Base-by-base conservation (phyloP, 2,888 invertebrate species). In the Crocallis elinguaria region DNA sequence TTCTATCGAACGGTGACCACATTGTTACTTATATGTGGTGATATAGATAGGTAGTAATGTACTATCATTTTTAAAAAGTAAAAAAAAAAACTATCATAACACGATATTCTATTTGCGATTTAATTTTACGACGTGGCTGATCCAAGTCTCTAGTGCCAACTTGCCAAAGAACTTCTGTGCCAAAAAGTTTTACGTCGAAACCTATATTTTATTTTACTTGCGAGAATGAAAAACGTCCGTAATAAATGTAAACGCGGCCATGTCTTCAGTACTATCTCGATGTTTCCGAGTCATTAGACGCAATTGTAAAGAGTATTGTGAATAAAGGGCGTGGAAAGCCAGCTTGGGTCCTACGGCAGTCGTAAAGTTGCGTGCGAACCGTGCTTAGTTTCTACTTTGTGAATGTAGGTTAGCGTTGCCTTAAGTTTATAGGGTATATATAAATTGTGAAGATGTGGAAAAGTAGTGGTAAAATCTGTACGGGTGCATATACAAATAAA, bases 261-360 rank as follows among this genome's bases (percentile, higher is more conserved):
- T 64, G 65, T 60, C 63, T 64, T 49, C 60, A 43, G 55, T 59
- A 69, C 67, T 72, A 74, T 77, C 66, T 66, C 43, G 56, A 68
- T 66, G 67, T 66, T 79, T 79, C 71, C 73, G 54, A 60, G 37
- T 68, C 81, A 81, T 82, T 81, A 69, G 62, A 39, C 68, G 55
- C 66, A 69, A 74, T 70, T 75, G 73, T 75, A 67, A 67, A 65
- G 65, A 61, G 63, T 61, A 68, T 62, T 62, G 50, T 55, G 64
- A 65, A 69, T 65, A 66, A 69, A 69, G 54, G 62, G 59, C 44
- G 55, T 59, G 62, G 62, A 67, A 71, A 69, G 61, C 69, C 56
- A 64, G 48, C 62, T 43, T 41, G 33, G 56, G 36, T 46, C 58
- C 44, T 49, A 38, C 35, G 38, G 49, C 33, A 52, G 29, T 57